phyloP scores from a whole-genome alignment of 92 coral and sea anemone genomes.

The Phymanthus crucifer region DNA sequence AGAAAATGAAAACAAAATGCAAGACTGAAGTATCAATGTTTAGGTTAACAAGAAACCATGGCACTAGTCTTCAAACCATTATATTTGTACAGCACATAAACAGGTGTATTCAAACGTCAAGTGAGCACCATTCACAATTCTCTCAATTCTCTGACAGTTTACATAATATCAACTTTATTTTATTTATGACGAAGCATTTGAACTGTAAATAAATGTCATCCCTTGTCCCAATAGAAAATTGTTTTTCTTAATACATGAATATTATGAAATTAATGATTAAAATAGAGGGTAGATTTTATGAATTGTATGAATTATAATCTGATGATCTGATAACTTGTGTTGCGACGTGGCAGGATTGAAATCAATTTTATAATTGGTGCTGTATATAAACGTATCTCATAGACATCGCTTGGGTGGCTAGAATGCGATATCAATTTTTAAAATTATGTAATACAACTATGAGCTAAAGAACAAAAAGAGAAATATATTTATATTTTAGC shows the following conservation, averaged over 20 bases:
- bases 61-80: background rate
- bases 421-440: no score
- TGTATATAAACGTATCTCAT: no score
- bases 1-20: no score
- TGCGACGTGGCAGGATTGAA: no score
- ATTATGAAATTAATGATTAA: background rate
- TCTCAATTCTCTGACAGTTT: no score
- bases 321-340: background rate
- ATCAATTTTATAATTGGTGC: no score
- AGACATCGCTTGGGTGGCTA: no score
- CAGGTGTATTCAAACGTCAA: no score
- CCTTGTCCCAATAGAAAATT: background rate
- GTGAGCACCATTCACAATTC: background rate
- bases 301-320: background rate
- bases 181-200: background rate
- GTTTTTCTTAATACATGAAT: background rate
- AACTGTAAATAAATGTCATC: background rate
- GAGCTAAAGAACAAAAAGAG: no score
- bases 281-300: background rate
- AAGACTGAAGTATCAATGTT: no score
- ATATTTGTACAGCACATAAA: background rate
- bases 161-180: background rate
- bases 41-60: background rate
- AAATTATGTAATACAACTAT: no score
- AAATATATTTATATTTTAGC: no score